Base-by-base conservation (phyloP, 2,888 invertebrate species). In the Megamerina dolium region DNA sequence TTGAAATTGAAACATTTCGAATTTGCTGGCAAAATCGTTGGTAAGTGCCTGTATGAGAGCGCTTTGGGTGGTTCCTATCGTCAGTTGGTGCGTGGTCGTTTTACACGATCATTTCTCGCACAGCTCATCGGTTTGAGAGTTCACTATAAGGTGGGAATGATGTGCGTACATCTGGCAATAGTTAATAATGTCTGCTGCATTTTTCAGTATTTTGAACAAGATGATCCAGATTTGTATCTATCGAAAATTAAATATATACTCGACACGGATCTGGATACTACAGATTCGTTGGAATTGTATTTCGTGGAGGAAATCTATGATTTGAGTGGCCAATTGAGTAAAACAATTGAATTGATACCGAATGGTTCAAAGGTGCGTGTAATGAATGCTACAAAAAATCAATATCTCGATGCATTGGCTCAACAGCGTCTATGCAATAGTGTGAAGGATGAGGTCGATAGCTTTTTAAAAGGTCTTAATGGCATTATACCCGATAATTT, bases 191-290 rank as follows among this genome's bases (percentile, higher is more conserved):
- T n/a, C n/a, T n/a, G n/a, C n/a, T n/a, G n/a, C n/a, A n/a, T n/a
- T n/a, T n/a, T n/a, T n/a, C 66, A 90, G 87, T 90, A 94, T 70
- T 94, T 94, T 72, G 93, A 94, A 66, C 91, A 92, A 72, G 94
- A 95, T 66, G 94, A 94, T 73, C 93, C 94, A 0, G 93, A 93
- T 71, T 74, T 94, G 45, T 94, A 91, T 73, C 74, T 91, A 49
- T 85, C 87, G n/a, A 94, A 94, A 75, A 85, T 94, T 32, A 90
- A 90, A 66, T 94, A 92, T 70, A 85, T 95, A 51, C 73, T 92
- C 55, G 92, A 94, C 60, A 88, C 93, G 52, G 88, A 92, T 73
- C 81, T 93, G 51, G 89, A 90, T 66, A 74, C 77, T 37, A 74
- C 75, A 20, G 85, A 84, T 41, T 79, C 77, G 18, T 83, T 90